Evolutionary conservation across 2,797 vertebrate genomes (phyloP).

Genomic region (Ataeniobius toweri): DNA sequence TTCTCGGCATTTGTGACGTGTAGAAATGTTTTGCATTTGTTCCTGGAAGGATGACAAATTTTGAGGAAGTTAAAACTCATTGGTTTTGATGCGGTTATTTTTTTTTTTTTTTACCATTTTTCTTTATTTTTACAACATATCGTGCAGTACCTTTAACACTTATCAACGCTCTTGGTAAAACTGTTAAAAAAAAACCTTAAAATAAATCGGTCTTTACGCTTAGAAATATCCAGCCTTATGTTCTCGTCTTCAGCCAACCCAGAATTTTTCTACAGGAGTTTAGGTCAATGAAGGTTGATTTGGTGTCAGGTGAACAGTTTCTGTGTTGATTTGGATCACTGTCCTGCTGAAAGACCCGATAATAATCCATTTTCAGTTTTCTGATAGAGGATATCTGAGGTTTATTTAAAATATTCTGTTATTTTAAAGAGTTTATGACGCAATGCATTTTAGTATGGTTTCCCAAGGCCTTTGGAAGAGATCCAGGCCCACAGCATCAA

Average conservation of each 20-base stretch:
- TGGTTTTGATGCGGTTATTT: not conserved
- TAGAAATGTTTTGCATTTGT: not conserved
- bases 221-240: too few relatives aligned
- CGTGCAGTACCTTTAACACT: not conserved
- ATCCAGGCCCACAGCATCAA: too few relatives aligned
- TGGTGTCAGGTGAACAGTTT: not conserved
- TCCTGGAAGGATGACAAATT: not conserved
- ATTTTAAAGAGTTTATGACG: not conserved
- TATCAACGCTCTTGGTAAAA: not conserved
- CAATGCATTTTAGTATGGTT: too few relatives aligned
- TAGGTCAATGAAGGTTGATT: not conserved
- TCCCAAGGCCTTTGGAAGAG: too few relatives aligned
- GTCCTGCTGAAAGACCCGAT: not conserved
- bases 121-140: not conserved
- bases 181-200: not conserved
- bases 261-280: not conserved
- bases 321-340: not conserved
- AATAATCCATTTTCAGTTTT: not conserved
- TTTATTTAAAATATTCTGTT: not conserved
- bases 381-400: not conserved
- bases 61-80: not conserved
- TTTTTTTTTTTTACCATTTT: not conserved
- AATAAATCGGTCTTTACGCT: not conserved
- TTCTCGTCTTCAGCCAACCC: not conserved
- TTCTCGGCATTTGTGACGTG: not conserved